A percentile compares a stretch with the other conserved stretches of the same genome.
Conservation (phyloP, 1,140 invertebrate genomes). For the Achatina immaculata region DNA sequence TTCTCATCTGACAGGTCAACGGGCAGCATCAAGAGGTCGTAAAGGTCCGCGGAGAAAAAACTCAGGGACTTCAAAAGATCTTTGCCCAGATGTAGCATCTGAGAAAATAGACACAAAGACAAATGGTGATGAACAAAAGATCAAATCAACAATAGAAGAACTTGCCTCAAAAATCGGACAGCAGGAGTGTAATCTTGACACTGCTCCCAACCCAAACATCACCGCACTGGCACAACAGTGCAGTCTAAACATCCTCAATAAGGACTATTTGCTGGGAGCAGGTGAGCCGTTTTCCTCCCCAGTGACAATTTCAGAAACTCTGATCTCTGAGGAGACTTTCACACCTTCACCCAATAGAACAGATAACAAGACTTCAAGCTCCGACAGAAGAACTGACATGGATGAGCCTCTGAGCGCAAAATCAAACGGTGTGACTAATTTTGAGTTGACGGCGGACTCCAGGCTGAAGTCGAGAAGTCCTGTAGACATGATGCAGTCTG, state of each 20-base stretch:
- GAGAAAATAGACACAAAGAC: conserved; percentile 52
- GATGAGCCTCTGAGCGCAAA: conserved; percentile 68
- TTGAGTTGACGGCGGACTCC: conserved; percentile 69
- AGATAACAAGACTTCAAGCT: conserved; percentile 29
- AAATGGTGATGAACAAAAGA: conserved; percentile 58
- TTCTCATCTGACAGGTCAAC: neutral
- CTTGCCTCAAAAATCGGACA: conserved; percentile 65
- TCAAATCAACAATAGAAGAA: conserved; percentile 65
- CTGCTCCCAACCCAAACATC: conserved; percentile 77
- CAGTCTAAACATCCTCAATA: conserved; percentile 85
- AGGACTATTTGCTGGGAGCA: conserved; percentile 82
- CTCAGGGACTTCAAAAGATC: conserved; percentile 39
- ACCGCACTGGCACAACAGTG: conserved; percentile 85
- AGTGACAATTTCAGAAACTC: conserved; percentile 44
- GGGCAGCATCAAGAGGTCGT: conserved; percentile 40
- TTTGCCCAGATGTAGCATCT: conserved; percentile 20
- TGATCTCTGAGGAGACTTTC: conserved; percentile 7
- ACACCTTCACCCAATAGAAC: conserved; percentile 42
- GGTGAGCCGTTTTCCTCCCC: conserved; percentile 70
- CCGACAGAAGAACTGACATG: conserved; percentile 56
- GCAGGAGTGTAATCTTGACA: conserved; percentile 44
- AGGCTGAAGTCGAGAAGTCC: conserved; percentile 69
- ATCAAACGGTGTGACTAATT: conserved; percentile 67
- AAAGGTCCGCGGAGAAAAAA: conserved; percentile 45
- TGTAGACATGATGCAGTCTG: conserved; percentile 65